Percentiles rank a stretch among this genome's conserved stretches.
Conservation (phyloP, 2,888 invertebrate species). For the Ferdinandea cuprea region DNA sequence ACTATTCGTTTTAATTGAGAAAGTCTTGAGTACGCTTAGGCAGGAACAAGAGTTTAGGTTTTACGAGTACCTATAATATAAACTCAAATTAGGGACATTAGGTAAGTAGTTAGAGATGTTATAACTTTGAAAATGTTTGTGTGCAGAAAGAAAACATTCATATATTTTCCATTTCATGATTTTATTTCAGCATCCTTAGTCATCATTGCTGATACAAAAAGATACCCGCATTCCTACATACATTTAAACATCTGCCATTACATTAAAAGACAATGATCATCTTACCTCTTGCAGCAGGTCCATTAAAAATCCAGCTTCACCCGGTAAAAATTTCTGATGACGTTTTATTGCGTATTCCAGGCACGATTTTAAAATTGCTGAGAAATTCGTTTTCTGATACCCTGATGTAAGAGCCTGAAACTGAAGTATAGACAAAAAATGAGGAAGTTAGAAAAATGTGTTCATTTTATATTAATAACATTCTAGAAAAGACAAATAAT, state of each 20-base stretch:
- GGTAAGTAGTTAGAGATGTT: no score
- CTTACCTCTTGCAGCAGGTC: slow-evolving; percentile 82
- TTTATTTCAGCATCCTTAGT: no score
- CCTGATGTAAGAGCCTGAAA: slow-evolving; percentile 82
- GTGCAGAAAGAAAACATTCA: no score
- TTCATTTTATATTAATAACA: no score
- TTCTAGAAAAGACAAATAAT: no score
- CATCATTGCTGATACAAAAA: not conserved
- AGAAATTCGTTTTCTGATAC: slow-evolving; percentile 82
- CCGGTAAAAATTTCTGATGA: slow-evolving; percentile 81
- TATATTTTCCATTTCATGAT: no score
- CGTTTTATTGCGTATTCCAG: slow-evolving; percentile 80
- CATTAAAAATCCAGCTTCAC: slow-evolving; percentile 82
- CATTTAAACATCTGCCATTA: not conserved
- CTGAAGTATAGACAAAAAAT: slow-evolving; percentile 42
- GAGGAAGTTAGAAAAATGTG: not conserved
- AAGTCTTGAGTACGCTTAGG: no score
- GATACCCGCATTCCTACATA: not conserved
- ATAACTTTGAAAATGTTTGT: no score
- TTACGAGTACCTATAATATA: no score
- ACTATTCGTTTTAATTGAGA: no score
- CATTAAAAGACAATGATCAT: slow-evolving; percentile 8
- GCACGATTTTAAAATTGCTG: slow-evolving; percentile 82
- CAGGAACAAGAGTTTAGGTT: no score
- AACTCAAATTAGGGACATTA: no score